Conservation (phyloP, 1,140 invertebrate genomes). For the Neotoxoptera formosana region DNA sequence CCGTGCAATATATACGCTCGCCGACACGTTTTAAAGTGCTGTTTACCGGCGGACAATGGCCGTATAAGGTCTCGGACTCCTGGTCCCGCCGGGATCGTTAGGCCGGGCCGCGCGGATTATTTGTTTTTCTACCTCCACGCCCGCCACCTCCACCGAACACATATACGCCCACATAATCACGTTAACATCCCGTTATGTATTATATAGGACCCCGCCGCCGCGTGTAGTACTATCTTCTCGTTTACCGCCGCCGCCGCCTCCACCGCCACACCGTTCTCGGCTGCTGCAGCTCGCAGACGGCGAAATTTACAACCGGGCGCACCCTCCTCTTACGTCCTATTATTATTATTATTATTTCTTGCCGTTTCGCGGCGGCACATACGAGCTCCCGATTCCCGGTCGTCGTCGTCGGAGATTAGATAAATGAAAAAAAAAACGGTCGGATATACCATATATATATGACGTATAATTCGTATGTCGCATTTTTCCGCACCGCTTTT, state of each 20-base stretch:
- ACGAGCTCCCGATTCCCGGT: neutral
- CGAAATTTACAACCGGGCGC: constrained; percentile 22
- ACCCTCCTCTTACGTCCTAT: neutral
- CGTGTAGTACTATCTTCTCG: constrained; percentile 41
- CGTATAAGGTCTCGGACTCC: constrained; percentile 32
- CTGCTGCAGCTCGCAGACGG: neutral
- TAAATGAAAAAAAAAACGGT: neutral
- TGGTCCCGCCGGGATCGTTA: constrained; percentile 55
- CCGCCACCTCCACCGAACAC: neutral
- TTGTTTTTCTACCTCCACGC: constrained; percentile 17
- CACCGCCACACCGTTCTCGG: neutral
- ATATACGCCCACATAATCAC: constrained; percentile 54
- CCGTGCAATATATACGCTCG: neutral
- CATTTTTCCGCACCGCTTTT: neutral
- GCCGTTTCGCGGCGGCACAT: neutral
- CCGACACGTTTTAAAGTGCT: constrained; percentile 55
- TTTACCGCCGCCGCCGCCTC: neutral
- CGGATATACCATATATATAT: neutral
- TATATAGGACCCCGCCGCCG: neutral
- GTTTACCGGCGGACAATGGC: constrained; percentile 52
- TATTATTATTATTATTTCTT: constrained; percentile 13
- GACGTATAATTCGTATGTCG: neutral
- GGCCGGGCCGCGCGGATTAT: constrained; percentile 42
- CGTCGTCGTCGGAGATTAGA: neutral
- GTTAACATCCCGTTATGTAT: constrained; percentile 51